These are phyloP conservation scores for Mnemiopsis leidyi DNA, from an alignment of 37 sponge, comb jelly and placozoan genomes.

Conservation along the genomic window DNA sequence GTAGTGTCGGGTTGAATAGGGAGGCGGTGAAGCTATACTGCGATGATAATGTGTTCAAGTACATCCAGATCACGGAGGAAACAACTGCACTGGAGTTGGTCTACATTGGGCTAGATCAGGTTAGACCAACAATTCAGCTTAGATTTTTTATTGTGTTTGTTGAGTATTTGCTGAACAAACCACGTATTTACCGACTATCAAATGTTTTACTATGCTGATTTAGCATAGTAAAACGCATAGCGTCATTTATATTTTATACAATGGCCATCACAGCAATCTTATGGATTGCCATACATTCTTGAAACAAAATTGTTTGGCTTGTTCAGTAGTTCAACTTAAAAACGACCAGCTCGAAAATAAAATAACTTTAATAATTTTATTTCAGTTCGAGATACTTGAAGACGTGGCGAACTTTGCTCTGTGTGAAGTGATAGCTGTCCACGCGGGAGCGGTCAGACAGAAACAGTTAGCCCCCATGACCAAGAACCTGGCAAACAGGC, in stretches of 20 bases:
- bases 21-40: slow-evolving; percentile 29
- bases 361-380: not conserved
- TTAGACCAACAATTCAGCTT: too few relatives aligned
- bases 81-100: not conserved
- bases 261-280: too few relatives aligned
- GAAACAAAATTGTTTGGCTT: too few relatives aligned
- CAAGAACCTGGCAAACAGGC: not conserved
- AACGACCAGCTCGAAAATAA: not conserved
- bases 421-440: slow-evolving; percentile 32
- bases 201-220: too few relatives aligned
- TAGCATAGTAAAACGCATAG: too few relatives aligned
- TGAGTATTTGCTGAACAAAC: too few relatives aligned
- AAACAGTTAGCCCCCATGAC: slow-evolving; percentile 4
- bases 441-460: slow-evolving; percentile 50
- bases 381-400: slow-evolving; percentile 55
- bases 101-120: slow-evolving; percentile 2
- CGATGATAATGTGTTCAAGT: slow-evolving; percentile 1
- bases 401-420: slow-evolving; percentile 50
- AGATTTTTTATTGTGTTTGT: too few relatives aligned
- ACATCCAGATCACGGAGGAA: slow-evolving; percentile 31
- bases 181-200: too few relatives aligned
- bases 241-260: too few relatives aligned
- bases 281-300: too few relatives aligned
- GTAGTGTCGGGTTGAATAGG: not conserved
- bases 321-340: too few relatives aligned